Evolutionary conservation across 2,888 invertebrate species (phyloP), one percentile per base, ranked within the genome.

Genomic region (Willowsia nigromaculata): DNA sequence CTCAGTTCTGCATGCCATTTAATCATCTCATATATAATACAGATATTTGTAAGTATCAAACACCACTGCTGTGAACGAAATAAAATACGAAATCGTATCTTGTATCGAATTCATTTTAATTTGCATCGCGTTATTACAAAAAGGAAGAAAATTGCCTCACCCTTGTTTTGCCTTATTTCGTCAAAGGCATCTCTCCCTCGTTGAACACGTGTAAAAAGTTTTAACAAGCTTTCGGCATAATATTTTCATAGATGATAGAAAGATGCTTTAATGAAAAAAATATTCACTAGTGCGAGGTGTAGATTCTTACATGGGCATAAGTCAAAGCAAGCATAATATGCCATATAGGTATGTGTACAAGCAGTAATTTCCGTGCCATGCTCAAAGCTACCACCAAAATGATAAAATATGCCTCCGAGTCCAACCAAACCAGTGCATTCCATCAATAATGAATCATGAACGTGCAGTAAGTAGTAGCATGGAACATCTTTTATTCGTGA

Each of bases 91-190:
- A 15, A 9, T n/a, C 4, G 15, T 18, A 40, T 82, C 65, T 59
- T 59, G 22, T 81, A 68, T 83, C 68, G 37, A 68, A 83, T 50
- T 83, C 65, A 68, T n/a, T 83, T 65, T 68, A 83, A 83, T 83
- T 83, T 83, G 68, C 68, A 68, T 83, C 83, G 65, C 68, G 40
- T 83, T 83, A 68, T 59, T 43, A 11, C 22, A 50, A 18, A 47
- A 62, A n/a, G 22, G 18, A 68, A 65, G 13, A 50, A 50, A 47
- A 65, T 82, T 82, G 82, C 65, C 82, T 82, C 62, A 47, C 62
- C 65, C 82, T 65, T 13, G n/a, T 47, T 82, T 59, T 56, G 56
- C 59, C 59, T 80, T 80, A 50, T 80, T 40, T 65, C 43, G 9
- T 33, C 15, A 33, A 33, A 80, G 47, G 4, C 25, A 25, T 56